Base-by-base conservation (phyloP, 2,888 invertebrate genomes). In the Chloroclysta siterata region DNA sequence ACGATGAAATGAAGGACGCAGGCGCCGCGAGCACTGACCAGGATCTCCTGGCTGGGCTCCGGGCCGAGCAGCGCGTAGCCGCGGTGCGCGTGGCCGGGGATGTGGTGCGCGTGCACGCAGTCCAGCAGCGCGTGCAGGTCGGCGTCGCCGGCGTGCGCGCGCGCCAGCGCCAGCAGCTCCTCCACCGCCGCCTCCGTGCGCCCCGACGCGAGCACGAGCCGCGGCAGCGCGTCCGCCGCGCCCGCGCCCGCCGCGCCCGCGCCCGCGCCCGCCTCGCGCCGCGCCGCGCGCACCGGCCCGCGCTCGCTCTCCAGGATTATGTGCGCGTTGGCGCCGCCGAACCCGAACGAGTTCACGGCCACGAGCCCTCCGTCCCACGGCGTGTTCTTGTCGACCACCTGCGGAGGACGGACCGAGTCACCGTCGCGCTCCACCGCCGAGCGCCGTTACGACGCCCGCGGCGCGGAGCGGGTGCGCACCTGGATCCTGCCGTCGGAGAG, bases 291-390 rank as follows among this genome's bases (percentile, higher is more conserved):
- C 69, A 64, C 72, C 11, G 50, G 11, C 70, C 81, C 76, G 0
- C 95, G 94, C 84, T 97, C 96, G 6, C 97, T 96, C 82, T 96
- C 95, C 13, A 99, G 93, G 72, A 99, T 94, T 0, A 98, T 90
- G 89, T 99, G 98, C n/a, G 97, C 98, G 89, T 98, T 98, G 48
- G 98, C 98, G 59, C 99, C 99, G 68, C 99, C 99, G 90, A 99
- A 99, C 15, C 99, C 99, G 88, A 99, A 99, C 8, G 99, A 99
- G 93, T 99, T 99, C 36, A 99, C 89, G 22, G 96, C 99, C 56
- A 97, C 96, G 65, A 97, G 94, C n/a, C 99, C 99, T 53, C 99
- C 99, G 59, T 96, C 95, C 96, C 97, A 99, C 29, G 95, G 95
- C 67, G 95, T 95, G 78, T 96, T 95, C 83, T 96, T 95, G 71